Conservation (phyloP, 2,888 invertebrate species). For the Altica lythri region DNA sequence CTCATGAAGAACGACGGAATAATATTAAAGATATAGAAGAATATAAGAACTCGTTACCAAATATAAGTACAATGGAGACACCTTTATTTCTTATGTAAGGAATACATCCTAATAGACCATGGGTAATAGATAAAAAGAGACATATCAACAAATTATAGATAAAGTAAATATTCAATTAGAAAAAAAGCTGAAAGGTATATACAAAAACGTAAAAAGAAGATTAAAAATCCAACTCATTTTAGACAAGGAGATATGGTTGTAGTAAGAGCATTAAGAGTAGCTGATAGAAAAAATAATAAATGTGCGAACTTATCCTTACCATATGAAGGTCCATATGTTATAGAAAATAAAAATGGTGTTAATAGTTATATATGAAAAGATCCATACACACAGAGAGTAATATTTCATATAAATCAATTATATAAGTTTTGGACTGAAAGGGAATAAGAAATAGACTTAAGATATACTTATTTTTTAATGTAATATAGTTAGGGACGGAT, state of each 20-base stretch:
- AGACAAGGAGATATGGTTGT: not conserved
- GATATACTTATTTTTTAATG: no score
- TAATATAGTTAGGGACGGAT: no score
- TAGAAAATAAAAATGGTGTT: slow-evolving; percentile 2
- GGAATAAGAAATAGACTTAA: no score
- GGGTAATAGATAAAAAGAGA: not conserved
- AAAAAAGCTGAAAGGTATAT: not conserved
- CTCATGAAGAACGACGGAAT: not conserved
- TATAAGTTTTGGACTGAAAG: no score
- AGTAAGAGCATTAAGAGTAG: not conserved
- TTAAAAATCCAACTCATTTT: not conserved
- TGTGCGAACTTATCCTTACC: slow-evolving; percentile 3
- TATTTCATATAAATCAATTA: no score
- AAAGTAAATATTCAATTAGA: not conserved
- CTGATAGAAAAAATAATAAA: not conserved
- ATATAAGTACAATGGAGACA: not conserved
- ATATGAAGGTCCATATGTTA: not conserved
- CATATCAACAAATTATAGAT: not conserved
- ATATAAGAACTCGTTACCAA: not conserved
- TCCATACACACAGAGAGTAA: no score
- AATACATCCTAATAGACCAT: not conserved
- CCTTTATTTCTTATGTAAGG: not conserved
- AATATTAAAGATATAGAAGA: not conserved
- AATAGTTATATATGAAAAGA: slow-evolving; percentile 4
- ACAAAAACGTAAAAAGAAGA: not conserved